Percentiles rank a stretch among this genome's conserved stretches.
Evolutionary conservation across 2,113 vertebrate species (phyloP).

Genomic region (Agapornis roseicollis): DNA sequence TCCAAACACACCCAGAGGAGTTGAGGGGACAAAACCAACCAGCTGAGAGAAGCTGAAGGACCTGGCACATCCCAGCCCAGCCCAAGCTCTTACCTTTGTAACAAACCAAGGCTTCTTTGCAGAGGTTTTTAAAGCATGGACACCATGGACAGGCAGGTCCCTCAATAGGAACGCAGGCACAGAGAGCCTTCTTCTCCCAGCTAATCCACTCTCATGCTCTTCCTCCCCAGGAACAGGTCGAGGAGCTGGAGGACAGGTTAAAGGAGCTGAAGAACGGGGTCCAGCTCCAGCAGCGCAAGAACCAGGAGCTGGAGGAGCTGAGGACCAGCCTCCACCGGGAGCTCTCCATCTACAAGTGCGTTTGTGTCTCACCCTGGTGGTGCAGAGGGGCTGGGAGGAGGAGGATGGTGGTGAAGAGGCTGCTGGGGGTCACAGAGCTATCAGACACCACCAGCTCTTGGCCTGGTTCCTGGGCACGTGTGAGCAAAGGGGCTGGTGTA

Average conservation of each 20-base stretch:
- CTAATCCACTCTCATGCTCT: neutral
- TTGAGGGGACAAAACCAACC: neutral
- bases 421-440: neutral
- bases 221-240: conserved; percentile 78
- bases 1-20: neutral
- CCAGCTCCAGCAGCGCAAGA: conserved; percentile 86
- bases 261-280: conserved; percentile 84
- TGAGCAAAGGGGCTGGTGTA: neutral
- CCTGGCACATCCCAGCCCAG: accelerated
- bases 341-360: conserved; percentile 86
- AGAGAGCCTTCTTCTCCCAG: neutral
- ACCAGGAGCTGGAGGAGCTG: conserved; percentile 83
- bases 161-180: accelerated
- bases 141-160: neutral
- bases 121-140: neutral
- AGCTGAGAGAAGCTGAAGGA: neutral
- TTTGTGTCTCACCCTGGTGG: neutral
- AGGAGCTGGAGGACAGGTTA: conserved; percentile 84
- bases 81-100: neutral
- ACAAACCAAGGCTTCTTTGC: neutral
- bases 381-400: neutral
- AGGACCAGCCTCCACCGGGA: conserved; percentile 80
- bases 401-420: neutral
- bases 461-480: neutral
- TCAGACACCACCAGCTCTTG: neutral